These are phyloP conservation scores for Diarsia brunnea DNA, from an alignment of 2,888 invertebrate species.

Conservation along the genomic window DNA sequence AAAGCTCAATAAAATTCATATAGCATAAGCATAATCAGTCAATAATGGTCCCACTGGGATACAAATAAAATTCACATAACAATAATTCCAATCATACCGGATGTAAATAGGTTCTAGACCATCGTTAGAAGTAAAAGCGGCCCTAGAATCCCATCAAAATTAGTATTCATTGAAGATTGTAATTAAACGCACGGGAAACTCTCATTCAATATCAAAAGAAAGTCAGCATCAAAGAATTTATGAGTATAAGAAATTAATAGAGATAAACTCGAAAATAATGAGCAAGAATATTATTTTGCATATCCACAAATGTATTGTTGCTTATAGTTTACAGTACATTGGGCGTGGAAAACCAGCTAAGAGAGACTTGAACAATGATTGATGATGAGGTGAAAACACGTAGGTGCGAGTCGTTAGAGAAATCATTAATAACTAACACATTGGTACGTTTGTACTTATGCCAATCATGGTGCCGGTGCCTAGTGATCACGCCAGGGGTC, in stretches of 20 bases:
- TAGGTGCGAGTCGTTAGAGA: slow-evolving; percentile 69
- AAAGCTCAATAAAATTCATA: not conserved
- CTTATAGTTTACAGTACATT: slow-evolving; percentile 37
- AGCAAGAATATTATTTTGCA: slow-evolving; percentile 35
- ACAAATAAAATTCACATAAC: not conserved
- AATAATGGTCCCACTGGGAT: too few relatives aligned
- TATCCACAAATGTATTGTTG: slow-evolving; percentile 19
- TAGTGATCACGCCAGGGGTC: slow-evolving; percentile 68
- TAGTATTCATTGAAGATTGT: slow-evolving; percentile 35
- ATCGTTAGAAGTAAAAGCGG: slow-evolving; percentile 18
- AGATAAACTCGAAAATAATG: slow-evolving; percentile 21
- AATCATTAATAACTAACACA: slow-evolving; percentile 77
- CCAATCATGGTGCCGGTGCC: slow-evolving; percentile 72
- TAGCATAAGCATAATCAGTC: too few relatives aligned
- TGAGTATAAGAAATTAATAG: slow-evolving; percentile 27
- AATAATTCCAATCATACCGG: slow-evolving; percentile 11
- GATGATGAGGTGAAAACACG: slow-evolving; percentile 69
- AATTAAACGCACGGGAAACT: slow-evolving; percentile 26
- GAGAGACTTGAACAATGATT: slow-evolving; percentile 69
- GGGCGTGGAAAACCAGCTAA: slow-evolving; percentile 51
- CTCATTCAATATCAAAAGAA: slow-evolving; percentile 34
- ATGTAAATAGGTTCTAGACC: slow-evolving; percentile 25
- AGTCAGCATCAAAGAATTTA: slow-evolving; percentile 38
- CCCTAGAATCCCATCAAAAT: slow-evolving; percentile 25
- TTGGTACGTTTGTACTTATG: slow-evolving; percentile 69